Percentiles rank a stretch among this genome's conserved stretches.
These are phyloP conservation scores for Ptycholaimellus sp. DNA, from an alignment of 2,888 invertebrate species.

Conservation along the genomic window DNA sequence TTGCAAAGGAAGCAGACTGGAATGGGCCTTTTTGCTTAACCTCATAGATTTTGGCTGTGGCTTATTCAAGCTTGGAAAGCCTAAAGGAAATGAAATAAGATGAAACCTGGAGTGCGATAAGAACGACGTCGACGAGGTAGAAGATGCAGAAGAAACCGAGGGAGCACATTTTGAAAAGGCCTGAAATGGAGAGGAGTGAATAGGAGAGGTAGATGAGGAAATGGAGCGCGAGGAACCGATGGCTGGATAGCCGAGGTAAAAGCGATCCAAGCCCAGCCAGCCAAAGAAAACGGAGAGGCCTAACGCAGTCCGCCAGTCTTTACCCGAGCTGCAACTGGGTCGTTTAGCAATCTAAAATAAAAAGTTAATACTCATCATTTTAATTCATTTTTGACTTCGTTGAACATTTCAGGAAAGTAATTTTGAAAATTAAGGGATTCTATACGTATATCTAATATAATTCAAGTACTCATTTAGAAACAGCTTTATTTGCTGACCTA, in stretches of 20 bases:
- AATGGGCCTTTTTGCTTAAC: no score
- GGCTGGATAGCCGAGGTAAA: constrained; percentile 92
- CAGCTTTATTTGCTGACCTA: no score
- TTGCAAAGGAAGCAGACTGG: no score
- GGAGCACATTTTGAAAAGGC: constrained; percentile 75
- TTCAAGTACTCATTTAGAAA: no score
- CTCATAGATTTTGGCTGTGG: neutral
- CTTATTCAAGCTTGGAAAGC: neutral
- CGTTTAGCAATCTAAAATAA: no score
- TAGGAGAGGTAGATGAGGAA: neutral
- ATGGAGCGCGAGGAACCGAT: constrained; percentile 35
- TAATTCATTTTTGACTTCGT: no score
- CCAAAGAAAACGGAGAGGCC: constrained; percentile 82
- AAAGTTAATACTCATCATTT: no score
- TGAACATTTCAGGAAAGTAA: no score
- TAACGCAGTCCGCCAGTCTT: constrained; percentile 36
- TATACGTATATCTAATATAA: no score
- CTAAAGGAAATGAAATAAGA: neutral
- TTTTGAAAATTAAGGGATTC: no score
- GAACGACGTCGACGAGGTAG: constrained; percentile 72
- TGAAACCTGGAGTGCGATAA: constrained; percentile 57
- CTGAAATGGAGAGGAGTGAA: constrained; percentile 13
- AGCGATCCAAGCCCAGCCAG: constrained; percentile 87
- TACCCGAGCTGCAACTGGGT: constrained; percentile 10
- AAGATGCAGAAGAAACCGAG: constrained; percentile 73